phyloP scores from a whole-genome alignment of 92 coral and sea anemone species.

The Phenganax stokvisi region DNA sequence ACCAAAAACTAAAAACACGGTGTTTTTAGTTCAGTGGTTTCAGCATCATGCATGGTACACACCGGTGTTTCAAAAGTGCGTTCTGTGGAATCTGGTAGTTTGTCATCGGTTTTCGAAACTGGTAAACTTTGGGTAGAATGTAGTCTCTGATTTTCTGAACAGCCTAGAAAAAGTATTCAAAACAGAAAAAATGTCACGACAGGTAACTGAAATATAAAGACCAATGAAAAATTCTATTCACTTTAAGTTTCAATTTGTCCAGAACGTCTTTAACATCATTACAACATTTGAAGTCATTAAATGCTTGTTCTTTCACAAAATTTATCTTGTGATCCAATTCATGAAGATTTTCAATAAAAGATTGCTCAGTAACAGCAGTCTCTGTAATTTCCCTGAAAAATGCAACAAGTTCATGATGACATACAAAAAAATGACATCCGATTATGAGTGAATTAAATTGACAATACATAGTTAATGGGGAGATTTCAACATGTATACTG shows the following conservation, averaged over 20 bases:
- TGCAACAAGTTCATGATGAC: background rate
- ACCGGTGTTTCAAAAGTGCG: constrained; percentile 90
- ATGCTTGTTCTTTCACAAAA: constrained; percentile 95
- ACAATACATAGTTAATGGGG: no score
- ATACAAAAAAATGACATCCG: no score
- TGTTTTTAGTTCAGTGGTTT: background rate
- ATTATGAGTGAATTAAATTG: no score
- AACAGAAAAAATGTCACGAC: background rate
- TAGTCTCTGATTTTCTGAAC: constrained; percentile 91
- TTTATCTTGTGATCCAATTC: constrained; percentile 97
- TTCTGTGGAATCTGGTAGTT: constrained; percentile 98
- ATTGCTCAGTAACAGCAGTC: constrained; percentile 88
- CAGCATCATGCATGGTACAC: background rate
- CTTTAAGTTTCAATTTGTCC: constrained; percentile 87
- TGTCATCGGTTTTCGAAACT: constrained; percentile 89
- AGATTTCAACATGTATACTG: no score
- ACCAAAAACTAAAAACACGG: no score
- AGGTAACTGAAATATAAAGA: background rate
- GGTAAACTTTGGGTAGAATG: constrained; percentile 77
- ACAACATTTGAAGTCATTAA: constrained; percentile 79
- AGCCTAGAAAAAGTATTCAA: constrained; percentile 50
- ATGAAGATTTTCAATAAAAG: constrained; percentile 88
- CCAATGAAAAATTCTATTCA: constrained; percentile 4
- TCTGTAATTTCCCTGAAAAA: constrained; percentile 72
- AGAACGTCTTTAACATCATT: constrained; percentile 77